Base-by-base conservation (phyloP, 2,888 invertebrate species). In the Morpho deidamia region DNA sequence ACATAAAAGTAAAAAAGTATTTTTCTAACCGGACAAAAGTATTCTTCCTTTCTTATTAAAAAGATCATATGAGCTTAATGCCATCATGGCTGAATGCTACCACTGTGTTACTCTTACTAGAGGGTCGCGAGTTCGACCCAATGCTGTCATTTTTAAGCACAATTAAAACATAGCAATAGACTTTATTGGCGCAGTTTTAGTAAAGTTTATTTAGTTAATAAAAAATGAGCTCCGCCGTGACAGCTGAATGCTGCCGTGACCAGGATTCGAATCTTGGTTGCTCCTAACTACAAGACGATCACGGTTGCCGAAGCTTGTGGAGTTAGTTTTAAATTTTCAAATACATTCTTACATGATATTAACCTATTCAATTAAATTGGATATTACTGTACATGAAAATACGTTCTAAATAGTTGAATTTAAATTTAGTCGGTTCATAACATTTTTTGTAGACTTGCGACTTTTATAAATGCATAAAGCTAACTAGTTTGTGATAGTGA, bases 241-340 rank as follows among this genome's bases (percentile, higher is more conserved):
- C 23, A 23, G 23, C 61, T 54, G 11, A 46, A 44, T 38, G 63
- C 79, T 81, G 81, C 81, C 81, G 81, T 83, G 82, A 82, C 82
- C 83, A 83, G 92, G 93, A 93, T 92, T 93, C 92, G 92, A 93
- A 93, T 92, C 93, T 92, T 92, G 92, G 92, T 93, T 93, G 92
- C 92, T 93, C 92, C 92, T 93, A 92, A 92, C 92, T 92, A 92
- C 93, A 93, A 92, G 92, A 93, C 92, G 92, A 92, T 92, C 92
- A 91, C 68, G 67, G 65, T 44, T 37, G 37, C 51, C 74, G 76
- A 76, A 78, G 64, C 61, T 43, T 39, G 12, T 33, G 10, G n/a
- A 3, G 38, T 8, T 1, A 11, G 7, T 78, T 79, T 80, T 75
- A 81, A 55, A 34, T 38, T 46, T 43, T 12, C 40, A 7, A 46